These are phyloP conservation scores for Axea sp. DNA, from an alignment of 2,888 invertebrate species.

Conservation along the genomic window DNA sequence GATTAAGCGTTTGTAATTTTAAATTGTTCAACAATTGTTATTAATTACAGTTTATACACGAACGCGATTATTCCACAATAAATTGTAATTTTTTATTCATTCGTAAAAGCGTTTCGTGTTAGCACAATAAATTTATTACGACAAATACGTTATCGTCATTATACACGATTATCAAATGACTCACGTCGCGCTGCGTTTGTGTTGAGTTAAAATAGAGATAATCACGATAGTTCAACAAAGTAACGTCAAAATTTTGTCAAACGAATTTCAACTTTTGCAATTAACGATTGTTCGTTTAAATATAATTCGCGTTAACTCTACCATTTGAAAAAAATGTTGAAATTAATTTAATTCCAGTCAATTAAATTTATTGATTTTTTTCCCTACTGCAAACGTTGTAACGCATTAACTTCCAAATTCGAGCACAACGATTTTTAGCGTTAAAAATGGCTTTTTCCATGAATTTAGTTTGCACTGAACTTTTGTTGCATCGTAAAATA, in stretches of 20 bases:
- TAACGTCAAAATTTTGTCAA: slow-evolving; percentile 14
- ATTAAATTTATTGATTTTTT: no score
- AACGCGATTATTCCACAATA: not conserved
- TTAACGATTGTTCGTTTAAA: no score
- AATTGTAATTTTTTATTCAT: slow-evolving; percentile 6
- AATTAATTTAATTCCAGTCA: no score
- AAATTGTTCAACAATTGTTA: slow-evolving; percentile 12
- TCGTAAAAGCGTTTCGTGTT: slow-evolving; percentile 8
- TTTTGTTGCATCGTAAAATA: no score
- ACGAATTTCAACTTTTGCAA: no score
- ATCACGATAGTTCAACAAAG: slow-evolving; percentile 24
- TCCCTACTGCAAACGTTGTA: no score
- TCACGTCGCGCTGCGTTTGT: slow-evolving; percentile 34
- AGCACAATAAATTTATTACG: slow-evolving; percentile 38
- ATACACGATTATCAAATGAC: slow-evolving; percentile 46
- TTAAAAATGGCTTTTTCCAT: no score
- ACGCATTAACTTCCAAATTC: no score
- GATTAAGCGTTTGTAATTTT: slow-evolving; percentile 11
- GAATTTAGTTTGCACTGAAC: no score
- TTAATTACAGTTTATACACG: not conserved
- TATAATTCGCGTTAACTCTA: no score
- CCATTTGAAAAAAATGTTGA: no score
- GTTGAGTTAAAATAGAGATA: slow-evolving; percentile 44
- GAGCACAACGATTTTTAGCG: no score
- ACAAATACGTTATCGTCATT: slow-evolving; percentile 49